Evolutionary conservation across 53 echinoderm and acorn worm species (phyloP).

Genomic region (Henricia sp.): DNA sequence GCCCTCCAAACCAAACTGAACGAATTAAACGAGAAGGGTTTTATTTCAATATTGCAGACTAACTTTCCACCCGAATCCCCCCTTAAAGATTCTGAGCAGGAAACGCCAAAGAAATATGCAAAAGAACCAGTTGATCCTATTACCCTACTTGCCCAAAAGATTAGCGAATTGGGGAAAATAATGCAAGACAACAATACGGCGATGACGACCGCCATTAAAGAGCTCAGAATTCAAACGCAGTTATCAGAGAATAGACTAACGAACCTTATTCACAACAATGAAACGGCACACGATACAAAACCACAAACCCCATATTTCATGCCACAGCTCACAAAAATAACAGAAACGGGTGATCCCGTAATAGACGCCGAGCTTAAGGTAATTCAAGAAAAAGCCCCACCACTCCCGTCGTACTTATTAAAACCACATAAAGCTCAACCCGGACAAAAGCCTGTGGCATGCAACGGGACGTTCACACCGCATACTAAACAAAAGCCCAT

Average conservation of each 20-base stretch:
- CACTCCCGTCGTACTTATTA: conserved; percentile 4
- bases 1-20: conserved; percentile 44
- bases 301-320: no score
- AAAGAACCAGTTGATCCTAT: conserved; percentile 20
- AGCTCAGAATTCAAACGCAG: conserved; percentile 5
- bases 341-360: conserved; percentile 1
- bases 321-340: not conserved
- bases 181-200: conserved; percentile 1
- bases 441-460: not conserved
- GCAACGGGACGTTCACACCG: not conserved
- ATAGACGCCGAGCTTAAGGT: conserved; percentile 27
- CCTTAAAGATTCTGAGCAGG: conserved; percentile 4
- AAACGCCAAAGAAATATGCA: not conserved
- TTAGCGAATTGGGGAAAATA: conserved; percentile 26
- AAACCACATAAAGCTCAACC: not conserved
- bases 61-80: not conserved
- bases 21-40: conserved; percentile 25
- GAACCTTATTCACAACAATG: not conserved
- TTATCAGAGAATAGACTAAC: not conserved
- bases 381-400: conserved; percentile 4
- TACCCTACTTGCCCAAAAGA: not conserved
- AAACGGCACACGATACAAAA: not conserved
- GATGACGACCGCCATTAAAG: conserved; percentile 22
- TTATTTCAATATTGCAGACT: conserved; percentile 10
- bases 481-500: not conserved